Evolutionary conservation across 2,113 vertebrate genomes (phyloP), one percentile per base, ranked within the genome.

Genomic region (Corythoichthys intestinalis): DNA sequence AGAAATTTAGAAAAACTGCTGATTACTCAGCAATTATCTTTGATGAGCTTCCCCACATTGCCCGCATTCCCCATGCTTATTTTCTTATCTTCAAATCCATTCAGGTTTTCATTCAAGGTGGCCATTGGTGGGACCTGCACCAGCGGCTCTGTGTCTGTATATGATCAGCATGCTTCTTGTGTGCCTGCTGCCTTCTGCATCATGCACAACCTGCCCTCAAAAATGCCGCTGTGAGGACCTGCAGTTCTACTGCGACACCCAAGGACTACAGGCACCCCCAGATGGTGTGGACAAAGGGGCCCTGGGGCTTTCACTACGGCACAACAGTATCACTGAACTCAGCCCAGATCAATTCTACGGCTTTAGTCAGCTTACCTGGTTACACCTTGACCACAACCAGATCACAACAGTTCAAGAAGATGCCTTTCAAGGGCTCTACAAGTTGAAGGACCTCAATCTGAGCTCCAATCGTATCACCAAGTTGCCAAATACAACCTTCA

Each of bases 51-150:
- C 86, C 77, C 83, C 83, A 28, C 79, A 81, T 62, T 28, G 20
- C 83, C 83, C 83, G 75, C 71, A 85, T 12, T 10, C 20, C 4
- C 7, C 58, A 63, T 47, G 85, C 90, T 91, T 74, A 90, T 90
- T 87, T 88, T 93, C 75, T 81, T 87, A 89, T 90, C 80, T 91
- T 91, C 90, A 92, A 96, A 92, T 94, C 90, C 94, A 94, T 93
- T 93, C 95, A 98, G 96, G 96, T 96, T 98, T 97, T 95, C 96
- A 97, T 98, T 98, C 97, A 95, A 98, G 96, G 95, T 96, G 96
- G 96, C 95, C 94, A 95, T 96, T 98, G 95, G 96, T 95, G 95
- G 96, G 95, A 95, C 94, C 92, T 94, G 94, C 96, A 96, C 94
- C 96, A 93, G 94, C 92, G 94, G 96, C 94, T 94, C 91, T 97